Evolutionary conservation across 1,140 invertebrate species (phyloP).

Genomic region (Aphis craccivora): DNA sequence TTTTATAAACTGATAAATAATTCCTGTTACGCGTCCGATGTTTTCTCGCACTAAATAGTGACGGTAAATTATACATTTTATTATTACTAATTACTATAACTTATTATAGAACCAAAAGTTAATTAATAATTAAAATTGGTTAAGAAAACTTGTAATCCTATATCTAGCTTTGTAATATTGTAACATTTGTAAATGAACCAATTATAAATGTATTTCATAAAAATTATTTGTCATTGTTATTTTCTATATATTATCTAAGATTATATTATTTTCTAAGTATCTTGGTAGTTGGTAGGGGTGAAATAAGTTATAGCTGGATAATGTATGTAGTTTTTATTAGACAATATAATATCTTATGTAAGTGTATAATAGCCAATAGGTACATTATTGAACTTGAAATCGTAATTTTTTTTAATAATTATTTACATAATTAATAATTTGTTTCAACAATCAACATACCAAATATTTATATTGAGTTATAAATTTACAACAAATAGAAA

Average conservation of each 20-base stretch:
- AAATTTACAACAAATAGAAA: no score
- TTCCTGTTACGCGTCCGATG: neutral
- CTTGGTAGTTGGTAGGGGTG: neutral
- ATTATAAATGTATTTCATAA: neutral
- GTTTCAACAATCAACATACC: neutral
- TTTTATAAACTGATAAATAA: conserved; percentile 14
- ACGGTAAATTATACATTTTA: neutral
- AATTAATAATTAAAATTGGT: neutral
- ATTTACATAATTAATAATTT: no score
- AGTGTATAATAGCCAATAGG: no score
- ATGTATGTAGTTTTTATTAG: no score
- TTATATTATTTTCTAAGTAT: neutral
- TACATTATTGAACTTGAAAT: no score
- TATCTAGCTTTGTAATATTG: neutral
- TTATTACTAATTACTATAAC: neutral
- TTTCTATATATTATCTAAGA: neutral
- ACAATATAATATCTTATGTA: no score
- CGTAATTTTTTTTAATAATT: no score
- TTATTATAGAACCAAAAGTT: neutral
- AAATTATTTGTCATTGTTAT: neutral
- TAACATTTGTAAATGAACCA: neutral
- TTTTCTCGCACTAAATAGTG: neutral
- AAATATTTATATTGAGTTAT: neutral
- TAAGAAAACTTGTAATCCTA: neutral
- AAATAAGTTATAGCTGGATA: neutral